Base-by-base conservation (phyloP, 2,797 vertebrate species). In the Thaleichthys pacificus region DNA sequence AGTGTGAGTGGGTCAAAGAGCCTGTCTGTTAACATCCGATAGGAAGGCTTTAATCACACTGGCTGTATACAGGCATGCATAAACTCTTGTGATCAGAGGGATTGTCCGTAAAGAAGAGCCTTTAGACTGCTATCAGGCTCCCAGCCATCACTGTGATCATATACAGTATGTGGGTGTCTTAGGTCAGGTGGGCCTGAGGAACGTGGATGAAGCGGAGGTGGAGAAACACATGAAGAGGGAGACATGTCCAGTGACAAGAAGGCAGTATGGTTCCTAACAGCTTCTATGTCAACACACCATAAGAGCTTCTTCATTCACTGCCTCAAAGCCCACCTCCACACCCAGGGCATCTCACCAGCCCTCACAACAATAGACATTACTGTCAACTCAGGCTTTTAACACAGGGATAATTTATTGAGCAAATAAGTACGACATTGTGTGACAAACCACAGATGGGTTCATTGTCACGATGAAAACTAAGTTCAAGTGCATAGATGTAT, bases 21-120 rank as follows among this genome's bases (percentile, higher is more conserved):
- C 82, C 69, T 69, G 38, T 73, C 77, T 75, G 72, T 81, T 79
- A 79, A 75, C 66, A 69, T 22, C 58, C 69, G 77, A 83, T 69
- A 69, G 57, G 76, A 78, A 76, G 22, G 32, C 61, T 69, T 49
- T 70, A 79, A 85, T 87, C 74, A 19, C 73, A 73, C 76, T 66
- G 81, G 61, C 76, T 72, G 68, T 78, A 70, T 49, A 74, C 70
- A 76, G 77, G 77, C 74, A 69, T 47, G 63, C 72, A 60, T 66
- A 2, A 54, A 58, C 19, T 1, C 1, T 58, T 72, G 38, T 71
- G 42, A 11, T 28, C 19, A 4, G 26, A 51, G 58, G 32, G 58
- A 68, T 73, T 75, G 75, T 69, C 63, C 70, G 78, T 72, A 61
- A 80, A 67, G 67, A 68, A 75, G 42, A 2, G 62, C 35, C 67